Evolutionary conservation across 2,797 vertebrate genomes (phyloP).

Genomic region (Tinamus major): DNA sequence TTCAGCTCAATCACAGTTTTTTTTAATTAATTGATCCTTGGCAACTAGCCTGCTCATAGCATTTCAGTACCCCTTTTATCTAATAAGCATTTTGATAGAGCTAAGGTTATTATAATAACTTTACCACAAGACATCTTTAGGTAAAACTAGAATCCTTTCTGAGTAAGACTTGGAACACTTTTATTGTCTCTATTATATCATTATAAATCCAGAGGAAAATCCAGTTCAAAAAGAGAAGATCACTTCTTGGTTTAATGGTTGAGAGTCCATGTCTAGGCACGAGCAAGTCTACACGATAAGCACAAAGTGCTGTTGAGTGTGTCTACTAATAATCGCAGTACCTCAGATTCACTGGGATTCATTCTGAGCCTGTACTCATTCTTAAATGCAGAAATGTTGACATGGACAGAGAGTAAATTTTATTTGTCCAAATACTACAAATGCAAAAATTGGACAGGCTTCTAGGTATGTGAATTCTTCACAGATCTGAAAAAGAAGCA

Average conservation of each 20-base stretch:
- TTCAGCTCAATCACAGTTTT: slow-evolving; percentile 10
- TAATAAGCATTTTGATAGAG: slow-evolving; percentile 39
- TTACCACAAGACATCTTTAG: not conserved
- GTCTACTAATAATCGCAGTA: not conserved
- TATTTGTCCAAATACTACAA: not conserved
- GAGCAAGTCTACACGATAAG: not conserved
- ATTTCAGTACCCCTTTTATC: slow-evolving; percentile 30
- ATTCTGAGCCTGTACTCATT: not conserved
- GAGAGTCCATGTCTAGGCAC: not conserved
- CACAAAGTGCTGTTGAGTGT: not conserved
- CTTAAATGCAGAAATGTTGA: not conserved
- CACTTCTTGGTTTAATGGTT: not conserved
- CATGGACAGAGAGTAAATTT: not conserved
- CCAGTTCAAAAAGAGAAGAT: not conserved
- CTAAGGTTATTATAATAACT: slow-evolving; percentile 22
- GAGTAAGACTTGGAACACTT: slow-evolving; percentile 2
- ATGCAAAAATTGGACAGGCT: not conserved
- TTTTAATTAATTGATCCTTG: slow-evolving; percentile 42
- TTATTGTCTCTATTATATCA: not conserved
- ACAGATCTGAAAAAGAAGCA: rapidly evolving
- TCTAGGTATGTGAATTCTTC: not conserved
- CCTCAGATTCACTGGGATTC: not conserved
- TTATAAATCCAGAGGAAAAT: not conserved
- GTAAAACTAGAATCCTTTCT: not conserved
- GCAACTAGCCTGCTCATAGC: not conserved